Evolutionary conservation across 2,888 invertebrate genomes (phyloP), one percentile per base, ranked within the genome.

Genomic region (Magallana nippona): DNA sequence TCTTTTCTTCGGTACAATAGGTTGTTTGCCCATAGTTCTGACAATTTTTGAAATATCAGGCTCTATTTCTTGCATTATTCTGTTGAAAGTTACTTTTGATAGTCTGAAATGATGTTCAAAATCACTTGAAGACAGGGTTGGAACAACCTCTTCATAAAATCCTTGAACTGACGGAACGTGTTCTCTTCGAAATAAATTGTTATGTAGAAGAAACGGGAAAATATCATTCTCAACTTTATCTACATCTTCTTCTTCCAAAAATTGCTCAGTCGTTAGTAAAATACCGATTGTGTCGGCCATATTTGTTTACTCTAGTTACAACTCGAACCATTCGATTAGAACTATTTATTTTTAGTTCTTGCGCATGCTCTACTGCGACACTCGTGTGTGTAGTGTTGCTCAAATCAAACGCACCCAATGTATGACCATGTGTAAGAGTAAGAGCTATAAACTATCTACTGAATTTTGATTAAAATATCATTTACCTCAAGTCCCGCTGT

Each of bases 221-320:
- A 63, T 63, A 63, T 22, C 3, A 19, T 63, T 2, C 11, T 63
- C 63, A 63, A 22, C 63, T 13, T 63, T 27, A 19, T 63, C 63
- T 63, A 63, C 13, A 13, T 63, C 63, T n/a, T 63, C 63, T 63
- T 63, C 63, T 13, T 63, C 63, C 19, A 63, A 27, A 22, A 63
- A 13, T 13, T 22, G 22, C 19, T 63, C 27, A 19, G 27, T 27
- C 8, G 63, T 27, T 19, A 63, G 27, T 27, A 63, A 19, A 22
- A 63, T 19, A 13, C 63, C 63, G 11, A 63, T 13, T 22, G 19
- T 63, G 27, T 63, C 63, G 11, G 63, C 63, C 63, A 63, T 27
- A 63, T 63, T 27, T 63, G 22, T 63, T 44, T 44, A 44, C 44
- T 44, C 1, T 44, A 5, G 44, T 44, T 44, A 44, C 44, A 44